These are phyloP conservation scores for Caenorhabditis briggsae DNA, from an alignment of 1,140 invertebrate genomes.

Conservation along the genomic window DNA sequence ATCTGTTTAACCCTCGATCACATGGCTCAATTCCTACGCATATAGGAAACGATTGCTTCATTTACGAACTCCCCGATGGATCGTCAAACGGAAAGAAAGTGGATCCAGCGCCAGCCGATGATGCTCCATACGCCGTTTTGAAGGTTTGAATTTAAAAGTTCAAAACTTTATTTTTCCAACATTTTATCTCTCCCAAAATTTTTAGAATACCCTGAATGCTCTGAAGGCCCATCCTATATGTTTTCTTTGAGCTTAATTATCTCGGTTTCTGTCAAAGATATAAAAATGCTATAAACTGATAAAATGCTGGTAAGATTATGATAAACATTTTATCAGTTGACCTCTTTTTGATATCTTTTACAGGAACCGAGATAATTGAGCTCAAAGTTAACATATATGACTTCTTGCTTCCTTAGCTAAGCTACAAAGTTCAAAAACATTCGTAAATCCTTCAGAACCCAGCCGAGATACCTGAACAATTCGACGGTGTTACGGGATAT, in stretches of 20 bases:
- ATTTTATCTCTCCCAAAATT: too few relatives aligned
- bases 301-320: too few relatives aligned
- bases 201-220: neutral
- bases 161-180: too few relatives aligned
- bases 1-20: slow-evolving; percentile 65
- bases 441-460: slow-evolving; percentile 67
- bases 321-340: too few relatives aligned
- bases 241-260: neutral
- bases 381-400: too few relatives aligned
- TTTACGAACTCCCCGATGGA: slow-evolving; percentile 76
- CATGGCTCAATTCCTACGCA: slow-evolving; percentile 66
- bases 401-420: neutral
- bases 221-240: neutral
- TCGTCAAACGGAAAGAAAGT: slow-evolving; percentile 52
- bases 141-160: too few relatives aligned
- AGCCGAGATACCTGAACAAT: slow-evolving; percentile 75
- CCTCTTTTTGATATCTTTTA: too few relatives aligned
- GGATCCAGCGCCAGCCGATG: slow-evolving; percentile 33
- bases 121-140: slow-evolving; percentile 56
- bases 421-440: neutral
- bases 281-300: too few relatives aligned
- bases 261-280: too few relatives aligned
- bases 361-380: too few relatives aligned
- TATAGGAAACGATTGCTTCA: slow-evolving; percentile 77
- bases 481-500: slow-evolving; percentile 76